These are phyloP conservation scores for Chalcis sispes DNA, from an alignment of 2,888 invertebrate species.

Conservation along the genomic window DNA sequence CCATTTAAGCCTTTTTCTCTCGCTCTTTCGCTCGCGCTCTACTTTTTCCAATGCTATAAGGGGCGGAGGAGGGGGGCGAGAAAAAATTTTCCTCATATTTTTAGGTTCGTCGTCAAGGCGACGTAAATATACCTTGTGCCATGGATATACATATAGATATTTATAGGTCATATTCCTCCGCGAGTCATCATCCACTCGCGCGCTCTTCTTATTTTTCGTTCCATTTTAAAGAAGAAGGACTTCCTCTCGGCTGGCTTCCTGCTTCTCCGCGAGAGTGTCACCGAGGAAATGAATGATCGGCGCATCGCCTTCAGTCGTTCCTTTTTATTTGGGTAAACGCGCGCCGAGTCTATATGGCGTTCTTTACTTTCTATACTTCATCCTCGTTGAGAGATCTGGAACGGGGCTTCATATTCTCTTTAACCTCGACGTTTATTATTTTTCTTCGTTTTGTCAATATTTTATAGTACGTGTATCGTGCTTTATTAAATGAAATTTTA, in stretches of 20 bases:
- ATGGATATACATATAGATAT: constrained; percentile 37
- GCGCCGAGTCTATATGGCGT: too few species aligned
- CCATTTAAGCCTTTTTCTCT: constrained; percentile 28
- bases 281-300: constrained; percentile 38
- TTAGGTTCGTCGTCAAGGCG: not conserved
- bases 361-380: too few species aligned
- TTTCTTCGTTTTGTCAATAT: too few species aligned
- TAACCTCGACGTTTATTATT: not conserved
- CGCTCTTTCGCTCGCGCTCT: not conserved
- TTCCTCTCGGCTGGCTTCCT: too few species aligned
- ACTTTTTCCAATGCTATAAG: constrained; percentile 2
- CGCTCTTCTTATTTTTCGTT: not conserved
- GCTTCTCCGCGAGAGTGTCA: constrained; percentile 13
- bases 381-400: not conserved
- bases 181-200: too few species aligned
- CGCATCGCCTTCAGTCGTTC: constrained; percentile 7
- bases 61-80: not conserved
- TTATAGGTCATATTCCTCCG: constrained; percentile 31
- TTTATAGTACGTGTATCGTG: too few species aligned
- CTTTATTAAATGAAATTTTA: too few species aligned
- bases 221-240: too few species aligned
- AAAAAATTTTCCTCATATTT: constrained; percentile 26
- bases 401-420: not conserved
- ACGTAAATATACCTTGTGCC: not conserved
- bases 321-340: constrained; percentile 28